Base-by-base conservation (phyloP, 2,113 vertebrate species). In the Syngnathus floridae region DNA sequence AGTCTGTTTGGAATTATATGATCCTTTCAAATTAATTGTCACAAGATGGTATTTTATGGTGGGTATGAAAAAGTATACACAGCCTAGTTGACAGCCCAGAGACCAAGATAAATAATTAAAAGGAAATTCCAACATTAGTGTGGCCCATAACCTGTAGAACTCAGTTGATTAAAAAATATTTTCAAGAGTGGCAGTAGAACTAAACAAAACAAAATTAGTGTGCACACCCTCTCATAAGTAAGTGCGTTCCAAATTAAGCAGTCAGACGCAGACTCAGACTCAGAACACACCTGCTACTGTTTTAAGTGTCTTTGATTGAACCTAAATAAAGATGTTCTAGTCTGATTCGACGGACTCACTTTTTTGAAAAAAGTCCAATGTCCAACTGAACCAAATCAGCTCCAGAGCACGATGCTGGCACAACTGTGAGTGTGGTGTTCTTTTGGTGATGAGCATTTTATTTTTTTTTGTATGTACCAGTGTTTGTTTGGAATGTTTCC, bases 1-100 rank as follows among this genome's bases (percentile, higher is more conserved):
- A 85, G 62, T 76, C 80, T 72, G 71, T 43, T 65, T 57, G 19
- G 38, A 72, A 74, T 85, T 69, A 79, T 70, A 71, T 70, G 75
- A 81, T 80, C 57, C 45, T 70, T 36, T 40, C 5, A 38, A 21
- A 51, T 63, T 41, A 31, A 31, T 3, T 31, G 13, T 36, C 38
- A 21, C 51, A 26, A 11, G 37, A 11, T 41, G 4, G 9, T 7
- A 8, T 5, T 19, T 48, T 48, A 48, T 6, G 4, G 19, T 21
- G 5, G 19, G 21, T 21, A 51, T 51, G 26, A n/a, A 51, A 51
- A 51, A 49, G 48, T n/a, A 19, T 49, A 3, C 48, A 49, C 19
- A 7, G 17, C 2, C 6, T 7, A 49, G 48, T n/a, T 49, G 7
- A 49, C 22, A 22, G 22, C 22, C 22, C 22, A 8, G n/a, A 49